These are phyloP conservation scores for Tetragnatha versicolor DNA, from an alignment of 1,140 invertebrate species.

Conservation along the genomic window DNA sequence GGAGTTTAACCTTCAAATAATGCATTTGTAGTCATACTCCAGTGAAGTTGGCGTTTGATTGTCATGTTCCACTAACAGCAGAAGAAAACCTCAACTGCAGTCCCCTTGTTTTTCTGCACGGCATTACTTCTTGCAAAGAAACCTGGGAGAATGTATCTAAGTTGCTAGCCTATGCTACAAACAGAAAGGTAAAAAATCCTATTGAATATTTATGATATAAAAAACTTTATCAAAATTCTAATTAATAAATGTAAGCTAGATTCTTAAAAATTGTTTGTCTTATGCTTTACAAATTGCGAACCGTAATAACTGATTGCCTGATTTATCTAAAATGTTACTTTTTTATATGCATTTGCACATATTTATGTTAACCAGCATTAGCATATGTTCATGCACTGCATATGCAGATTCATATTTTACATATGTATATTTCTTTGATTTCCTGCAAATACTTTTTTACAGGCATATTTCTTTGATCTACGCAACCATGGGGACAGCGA, in stretches of 20 bases:
- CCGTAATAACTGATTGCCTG: no score
- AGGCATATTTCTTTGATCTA: neutral
- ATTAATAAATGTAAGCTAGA: neutral
- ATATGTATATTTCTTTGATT: neutral
- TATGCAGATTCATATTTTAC: no score
- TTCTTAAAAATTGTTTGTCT: neutral
- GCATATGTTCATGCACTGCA: no score
- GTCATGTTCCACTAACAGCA: neutral
- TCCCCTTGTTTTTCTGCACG: slow-evolving; percentile 11
- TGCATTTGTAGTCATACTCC: neutral
- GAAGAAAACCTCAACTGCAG: no score
- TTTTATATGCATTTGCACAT: neutral
- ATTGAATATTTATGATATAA: no score
- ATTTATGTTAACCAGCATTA: neutral
- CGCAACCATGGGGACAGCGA: slow-evolving; percentile 37
- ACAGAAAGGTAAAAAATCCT: slow-evolving; percentile 38
- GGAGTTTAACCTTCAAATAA: neutral
- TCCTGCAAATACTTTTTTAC: neutral
- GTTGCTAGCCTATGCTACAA: neutral
- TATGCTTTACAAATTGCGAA: no score
- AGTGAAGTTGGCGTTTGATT: neutral
- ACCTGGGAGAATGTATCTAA: neutral
- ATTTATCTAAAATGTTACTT: no score
- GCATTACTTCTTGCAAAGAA: slow-evolving; percentile 4
- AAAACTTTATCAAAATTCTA: no score